Evolutionary conservation across 2,888 invertebrate species (phyloP).

Genomic region (Julus scanicus): DNA sequence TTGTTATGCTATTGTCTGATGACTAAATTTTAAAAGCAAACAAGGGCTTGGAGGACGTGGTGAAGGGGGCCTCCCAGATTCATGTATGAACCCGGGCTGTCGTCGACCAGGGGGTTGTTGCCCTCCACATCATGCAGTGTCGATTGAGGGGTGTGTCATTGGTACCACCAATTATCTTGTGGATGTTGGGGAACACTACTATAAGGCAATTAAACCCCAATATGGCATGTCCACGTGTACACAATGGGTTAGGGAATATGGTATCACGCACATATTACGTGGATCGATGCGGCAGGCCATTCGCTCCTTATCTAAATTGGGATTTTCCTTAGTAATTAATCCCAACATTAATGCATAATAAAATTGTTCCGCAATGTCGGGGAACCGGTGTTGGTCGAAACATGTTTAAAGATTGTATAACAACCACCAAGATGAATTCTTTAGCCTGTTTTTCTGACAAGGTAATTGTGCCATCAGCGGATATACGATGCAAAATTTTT

Average conservation of each 20-base stretch:
- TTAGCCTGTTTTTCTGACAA: too few relatives aligned
- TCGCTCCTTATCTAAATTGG: neutral
- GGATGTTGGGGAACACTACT: neutral
- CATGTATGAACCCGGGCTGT: neutral
- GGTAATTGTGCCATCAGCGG: too few relatives aligned
- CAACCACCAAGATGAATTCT: neutral
- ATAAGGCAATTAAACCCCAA: neutral
- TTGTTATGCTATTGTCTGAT: neutral
- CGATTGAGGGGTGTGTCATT: neutral
- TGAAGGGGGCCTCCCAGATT: neutral
- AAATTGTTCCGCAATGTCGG: neutral
- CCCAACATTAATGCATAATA: neutral
- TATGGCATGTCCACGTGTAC: neutral
- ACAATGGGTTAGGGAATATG: neutral
- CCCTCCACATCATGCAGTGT: neutral
- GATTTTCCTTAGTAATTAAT: neutral
- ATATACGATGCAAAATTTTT: too few relatives aligned
- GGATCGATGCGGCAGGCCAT: neutral
- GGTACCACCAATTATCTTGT: neutral
- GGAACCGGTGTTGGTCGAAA: neutral
- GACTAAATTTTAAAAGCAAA: neutral
- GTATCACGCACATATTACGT: too few relatives aligned
- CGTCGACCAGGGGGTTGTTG: neutral
- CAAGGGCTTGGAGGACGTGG: neutral
- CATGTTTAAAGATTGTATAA: neutral